Percentiles rank a stretch among this genome's conserved stretches.
These are phyloP conservation scores for Pseudomyrmex pallidus DNA, from an alignment of 1,140 invertebrate genomes.

Conservation along the genomic window DNA sequence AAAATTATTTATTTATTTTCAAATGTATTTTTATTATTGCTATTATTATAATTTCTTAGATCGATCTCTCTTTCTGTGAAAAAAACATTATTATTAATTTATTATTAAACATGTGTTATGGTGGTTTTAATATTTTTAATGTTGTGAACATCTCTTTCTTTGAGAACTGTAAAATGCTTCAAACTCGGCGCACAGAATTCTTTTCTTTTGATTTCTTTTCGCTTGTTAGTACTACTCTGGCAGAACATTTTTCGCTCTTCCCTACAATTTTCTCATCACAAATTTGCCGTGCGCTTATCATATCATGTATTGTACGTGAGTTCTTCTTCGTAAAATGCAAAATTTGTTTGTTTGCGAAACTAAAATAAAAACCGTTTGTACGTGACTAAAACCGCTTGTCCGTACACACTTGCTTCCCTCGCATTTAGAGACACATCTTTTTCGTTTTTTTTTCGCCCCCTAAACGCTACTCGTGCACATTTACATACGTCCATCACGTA, in stretches of 20 bases:
- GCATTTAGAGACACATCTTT: neutral
- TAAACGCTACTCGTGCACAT: neutral
- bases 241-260: neutral
- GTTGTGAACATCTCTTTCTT: no score
- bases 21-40: no score
- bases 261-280: neutral
- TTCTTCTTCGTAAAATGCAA: neutral
- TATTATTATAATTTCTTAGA: no score
- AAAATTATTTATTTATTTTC: no score
- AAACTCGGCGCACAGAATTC: neutral
- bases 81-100: no score
- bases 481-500: neutral
- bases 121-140: no score
- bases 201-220: neutral
- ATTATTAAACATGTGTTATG: no score
- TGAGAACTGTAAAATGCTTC: no score
- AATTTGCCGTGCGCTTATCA: neutral
- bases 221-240: neutral
- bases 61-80: no score
- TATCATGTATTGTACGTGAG: neutral
- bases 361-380: conserved; percentile 14
- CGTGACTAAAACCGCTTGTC: neutral
- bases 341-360: neutral
- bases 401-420: neutral
- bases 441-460: neutral